Percentiles rank a stretch among this genome's conserved stretches.
These are phyloP conservation scores for Pemphigus obesinymphae DNA, from an alignment of 1,140 invertebrate genomes.

Conservation along the genomic window DNA sequence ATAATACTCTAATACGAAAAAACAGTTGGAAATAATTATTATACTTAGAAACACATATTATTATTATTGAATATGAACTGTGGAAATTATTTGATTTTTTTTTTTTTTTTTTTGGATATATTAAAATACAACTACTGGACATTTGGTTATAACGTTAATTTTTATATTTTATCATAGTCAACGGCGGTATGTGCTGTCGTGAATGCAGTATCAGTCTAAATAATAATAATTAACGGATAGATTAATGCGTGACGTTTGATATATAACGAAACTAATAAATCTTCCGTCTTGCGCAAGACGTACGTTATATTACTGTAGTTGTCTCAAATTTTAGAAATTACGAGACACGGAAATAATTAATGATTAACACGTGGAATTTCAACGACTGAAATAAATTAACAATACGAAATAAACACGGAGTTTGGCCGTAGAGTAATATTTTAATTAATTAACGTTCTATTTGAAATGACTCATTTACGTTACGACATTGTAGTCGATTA, in stretches of 20 bases:
- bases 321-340: background rate
- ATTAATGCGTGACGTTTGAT: background rate
- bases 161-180: background rate
- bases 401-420: background rate
- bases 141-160: no score
- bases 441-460: background rate
- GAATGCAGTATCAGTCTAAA: background rate
- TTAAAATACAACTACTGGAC: no score
- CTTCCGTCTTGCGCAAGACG: background rate
- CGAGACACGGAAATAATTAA: background rate
- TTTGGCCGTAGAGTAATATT: background rate
- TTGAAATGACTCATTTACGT: background rate
- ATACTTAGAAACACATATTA: no score
- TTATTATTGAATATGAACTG: no score
- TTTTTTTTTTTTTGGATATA: no score
- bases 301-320: no score
- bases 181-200: background rate
- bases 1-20: no score
- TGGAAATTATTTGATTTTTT: no score
- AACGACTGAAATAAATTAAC: background rate
- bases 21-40: no score
- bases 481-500: background rate
- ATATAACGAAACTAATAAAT: background rate
- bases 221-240: background rate
- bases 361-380: background rate